These are phyloP conservation scores for Aleiodes leptofemur DNA, from an alignment of 2,888 invertebrate species.

Conservation along the genomic window DNA sequence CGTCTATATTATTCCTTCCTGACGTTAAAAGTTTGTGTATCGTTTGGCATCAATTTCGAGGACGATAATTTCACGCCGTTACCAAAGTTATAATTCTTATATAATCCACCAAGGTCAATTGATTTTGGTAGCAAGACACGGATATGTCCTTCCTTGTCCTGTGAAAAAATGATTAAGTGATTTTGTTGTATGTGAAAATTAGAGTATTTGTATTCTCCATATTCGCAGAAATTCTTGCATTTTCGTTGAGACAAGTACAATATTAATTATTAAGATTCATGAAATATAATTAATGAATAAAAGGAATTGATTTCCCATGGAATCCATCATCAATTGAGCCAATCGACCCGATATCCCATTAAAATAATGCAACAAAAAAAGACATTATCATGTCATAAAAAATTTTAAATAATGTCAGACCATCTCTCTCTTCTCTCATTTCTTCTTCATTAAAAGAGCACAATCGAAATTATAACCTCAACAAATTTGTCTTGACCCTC, in stretches of 20 bases:
- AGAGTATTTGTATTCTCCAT: too few species aligned
- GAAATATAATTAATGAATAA: too few species aligned
- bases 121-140: constrained; percentile 18
- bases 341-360: too few species aligned
- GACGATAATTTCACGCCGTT: constrained; percentile 65
- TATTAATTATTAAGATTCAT: too few species aligned
- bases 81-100: constrained; percentile 68
- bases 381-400: too few species aligned
- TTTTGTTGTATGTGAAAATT: constrained; percentile 11
- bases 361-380: too few species aligned
- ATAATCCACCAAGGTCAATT: constrained; percentile 60
- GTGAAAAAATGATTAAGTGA: constrained; percentile 3
- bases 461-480: constrained; percentile 24
- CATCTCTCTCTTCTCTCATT: background rate
- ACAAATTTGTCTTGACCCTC: constrained; percentile 6
- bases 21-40: constrained; percentile 34
- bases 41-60: constrained; percentile 62
- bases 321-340: too few species aligned
- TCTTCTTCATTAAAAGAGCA: background rate
- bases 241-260: too few species aligned
- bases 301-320: too few species aligned
- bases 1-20: constrained; percentile 54
- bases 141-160: constrained; percentile 21
- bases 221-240: too few species aligned
- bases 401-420: background rate